A percentile compares a stretch with the other conserved stretches of the same genome.
These are phyloP conservation scores for Notospermus geniculatus DNA, from an alignment of 1,140 invertebrate genomes.

Conservation along the genomic window DNA sequence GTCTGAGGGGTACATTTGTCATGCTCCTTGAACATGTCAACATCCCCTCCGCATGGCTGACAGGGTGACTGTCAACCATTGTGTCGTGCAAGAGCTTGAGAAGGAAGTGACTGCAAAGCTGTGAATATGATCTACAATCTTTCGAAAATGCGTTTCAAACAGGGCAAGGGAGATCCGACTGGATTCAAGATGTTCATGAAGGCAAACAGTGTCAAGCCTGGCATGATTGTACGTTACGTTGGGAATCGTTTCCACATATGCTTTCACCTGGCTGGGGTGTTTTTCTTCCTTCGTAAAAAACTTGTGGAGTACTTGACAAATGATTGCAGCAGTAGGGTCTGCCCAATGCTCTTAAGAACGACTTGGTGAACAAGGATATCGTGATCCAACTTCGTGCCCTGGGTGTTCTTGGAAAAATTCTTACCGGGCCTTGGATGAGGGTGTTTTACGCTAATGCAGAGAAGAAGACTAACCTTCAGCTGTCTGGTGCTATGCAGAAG, in stretches of 20 bases:
- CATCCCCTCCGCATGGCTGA: too few species aligned
- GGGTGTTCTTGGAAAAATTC: not conserved
- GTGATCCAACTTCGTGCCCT: not conserved
- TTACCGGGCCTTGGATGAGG: not conserved
- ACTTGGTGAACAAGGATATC: not conserved
- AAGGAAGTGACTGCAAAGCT: not conserved
- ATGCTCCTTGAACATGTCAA: too few species aligned
- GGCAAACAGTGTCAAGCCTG: not conserved
- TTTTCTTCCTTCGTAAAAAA: not conserved
- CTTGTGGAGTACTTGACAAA: not conserved
- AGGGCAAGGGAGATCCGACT: not conserved
- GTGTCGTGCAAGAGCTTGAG: too few species aligned
- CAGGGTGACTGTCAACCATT: too few species aligned
- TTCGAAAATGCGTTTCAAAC: not conserved
- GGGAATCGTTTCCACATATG: not conserved
- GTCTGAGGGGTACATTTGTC: too few species aligned
- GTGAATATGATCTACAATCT: not conserved
- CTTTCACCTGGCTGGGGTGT: not conserved
- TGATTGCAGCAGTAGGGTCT: not conserved
- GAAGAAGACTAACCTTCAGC: not conserved
- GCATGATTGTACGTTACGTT: not conserved
- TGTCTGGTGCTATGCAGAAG: not conserved
- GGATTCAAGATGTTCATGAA: not conserved
- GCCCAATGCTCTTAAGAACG: not conserved
- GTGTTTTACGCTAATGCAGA: not conserved